Evolutionary conservation across 2,888 invertebrate species (phyloP), one percentile per base, ranked within the genome.

Genomic region (Gari tellinella): DNA sequence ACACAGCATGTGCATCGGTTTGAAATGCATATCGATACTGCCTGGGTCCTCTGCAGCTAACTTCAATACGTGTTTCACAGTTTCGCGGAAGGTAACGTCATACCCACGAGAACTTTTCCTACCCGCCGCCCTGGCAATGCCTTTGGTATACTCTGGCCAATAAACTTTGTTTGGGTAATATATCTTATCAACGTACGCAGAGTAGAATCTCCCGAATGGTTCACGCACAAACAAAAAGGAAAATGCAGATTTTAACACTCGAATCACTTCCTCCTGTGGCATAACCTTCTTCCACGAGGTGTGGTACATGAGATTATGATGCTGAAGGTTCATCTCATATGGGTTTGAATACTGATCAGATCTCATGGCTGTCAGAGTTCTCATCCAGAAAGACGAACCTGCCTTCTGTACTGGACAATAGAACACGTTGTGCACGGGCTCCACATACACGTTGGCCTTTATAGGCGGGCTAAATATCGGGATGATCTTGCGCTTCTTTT

Each of bases 381-480:
- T 67, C 14, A 64, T 78, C 81, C 83, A 81, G 63, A 87, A 87
- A 0, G 86, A 83, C 7, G 87, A 88, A 0, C 83, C 86, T 7
- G 82, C 81, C 53, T 88, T 88, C 40, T 85, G 74, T 15, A 86
- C 73, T 14, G 85, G 86, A 66, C 88, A 88, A 62, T 82, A 88
- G 0, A 86, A 45, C 14, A 83, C 72, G 14, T 52, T 23, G n/a
- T 78, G 57, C 1, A 26, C 38, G 0, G 48, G 46, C 49, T 81
- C 72, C 10, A 83, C 45, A 7, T 72, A 53, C 38, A 77, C 72
- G 21, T 57, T 49, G 8, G 37, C 46, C 12, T 4, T 31, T 4
- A 31, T 31, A 10, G 31, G 31, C 10, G 31, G 31, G 10, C 5
- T 31, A 10, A 31, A 31, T 31, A 31, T 31, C 10, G 31, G 31